Evolutionary conservation across 2,113 vertebrate genomes (phyloP).

Genomic region (Tichodroma muraria): DNA sequence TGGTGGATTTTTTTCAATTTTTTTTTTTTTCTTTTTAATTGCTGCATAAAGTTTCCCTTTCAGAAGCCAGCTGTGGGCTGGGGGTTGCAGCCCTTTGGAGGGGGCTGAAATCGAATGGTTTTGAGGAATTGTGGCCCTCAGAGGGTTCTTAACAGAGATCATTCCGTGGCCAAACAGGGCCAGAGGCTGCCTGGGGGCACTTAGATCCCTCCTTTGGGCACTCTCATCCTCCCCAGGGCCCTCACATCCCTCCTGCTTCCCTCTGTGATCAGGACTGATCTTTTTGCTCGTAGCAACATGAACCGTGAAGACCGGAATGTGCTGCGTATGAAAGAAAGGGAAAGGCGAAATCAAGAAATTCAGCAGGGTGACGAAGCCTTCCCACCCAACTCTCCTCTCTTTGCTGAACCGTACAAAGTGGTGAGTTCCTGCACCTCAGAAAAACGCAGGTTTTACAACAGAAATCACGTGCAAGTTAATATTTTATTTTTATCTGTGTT

Average conservation of each 20-base stretch:
- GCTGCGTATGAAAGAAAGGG: conserved; percentile 98
- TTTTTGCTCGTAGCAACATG: conserved; percentile 92
- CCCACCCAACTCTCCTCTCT: conserved; percentile 95
- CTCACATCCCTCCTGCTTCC: not conserved
- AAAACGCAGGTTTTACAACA: not conserved
- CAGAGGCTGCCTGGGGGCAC: not conserved
- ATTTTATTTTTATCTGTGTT: not conserved
- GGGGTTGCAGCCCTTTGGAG: not conserved
- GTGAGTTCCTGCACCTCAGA: conserved; percentile 73
- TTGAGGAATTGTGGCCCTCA: not conserved
- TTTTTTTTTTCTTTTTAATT: not conserved
- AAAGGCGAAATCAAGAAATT: conserved; percentile 85
- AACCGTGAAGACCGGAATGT: conserved; percentile 99
- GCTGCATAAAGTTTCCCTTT: not conserved
- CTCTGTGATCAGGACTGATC: conserved; percentile 38
- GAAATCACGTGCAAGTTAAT: not conserved
- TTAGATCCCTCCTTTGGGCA: not conserved
- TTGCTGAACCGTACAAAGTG: conserved; percentile 98
- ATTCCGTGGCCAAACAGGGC: not conserved
- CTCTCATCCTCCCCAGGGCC: not conserved
- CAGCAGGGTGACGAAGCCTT: conserved; percentile 97
- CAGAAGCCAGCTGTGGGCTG: not conserved
- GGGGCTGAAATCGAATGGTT: not conserved
- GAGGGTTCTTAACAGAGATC: not conserved
- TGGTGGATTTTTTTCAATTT: not conserved